A percentile compares a stretch with the other conserved stretches of the same genome.
phyloP scores from a whole-genome alignment of 1,140 invertebrate genomes.

The Sarcophaga bullata region DNA sequence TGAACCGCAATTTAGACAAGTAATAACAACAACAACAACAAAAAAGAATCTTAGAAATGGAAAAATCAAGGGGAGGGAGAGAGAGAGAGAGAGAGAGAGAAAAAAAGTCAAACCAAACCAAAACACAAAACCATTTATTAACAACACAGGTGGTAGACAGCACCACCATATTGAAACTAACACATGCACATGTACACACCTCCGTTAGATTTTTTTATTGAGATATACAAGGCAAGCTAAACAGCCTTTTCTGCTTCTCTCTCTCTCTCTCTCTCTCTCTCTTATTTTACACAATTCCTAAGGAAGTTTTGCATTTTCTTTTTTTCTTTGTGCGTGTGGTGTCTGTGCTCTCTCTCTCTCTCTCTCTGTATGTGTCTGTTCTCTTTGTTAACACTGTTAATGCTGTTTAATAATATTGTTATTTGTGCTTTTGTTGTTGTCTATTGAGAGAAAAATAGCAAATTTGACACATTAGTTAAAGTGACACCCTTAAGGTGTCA shows the following conservation, averaged over 20 bases:
- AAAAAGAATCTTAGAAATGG: neutral
- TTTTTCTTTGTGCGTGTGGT: too few relatives aligned
- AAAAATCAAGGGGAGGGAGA: too few relatives aligned
- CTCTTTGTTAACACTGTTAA: neutral
- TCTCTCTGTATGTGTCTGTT: too few relatives aligned
- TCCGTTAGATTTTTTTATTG: too few relatives aligned
- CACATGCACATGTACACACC: neutral
- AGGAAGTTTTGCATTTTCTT: too few relatives aligned
- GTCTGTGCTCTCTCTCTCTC: neutral
- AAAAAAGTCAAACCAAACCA: conserved; percentile 19
- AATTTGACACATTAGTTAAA: conserved; percentile 40
- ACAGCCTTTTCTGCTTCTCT: too few relatives aligned
- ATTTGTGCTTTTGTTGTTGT: neutral
- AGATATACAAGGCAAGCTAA: too few relatives aligned
- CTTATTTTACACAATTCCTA: too few relatives aligned
- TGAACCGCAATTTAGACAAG: conserved; percentile 22
- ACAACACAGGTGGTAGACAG: neutral
- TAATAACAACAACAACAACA: neutral
- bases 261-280: too few relatives aligned
- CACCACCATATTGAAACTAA: neutral
- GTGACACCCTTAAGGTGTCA: conserved; percentile 17
- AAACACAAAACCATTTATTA: conserved; percentile 8
- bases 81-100: neutral
- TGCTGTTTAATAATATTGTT: conserved; percentile 1
- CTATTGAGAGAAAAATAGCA: conserved; percentile 22